A percentile compares a stretch with the other conserved stretches of the same genome.
Evolutionary conservation across 2,888 invertebrate species (phyloP).

Genomic region (Ichneumoninae sp.): DNA sequence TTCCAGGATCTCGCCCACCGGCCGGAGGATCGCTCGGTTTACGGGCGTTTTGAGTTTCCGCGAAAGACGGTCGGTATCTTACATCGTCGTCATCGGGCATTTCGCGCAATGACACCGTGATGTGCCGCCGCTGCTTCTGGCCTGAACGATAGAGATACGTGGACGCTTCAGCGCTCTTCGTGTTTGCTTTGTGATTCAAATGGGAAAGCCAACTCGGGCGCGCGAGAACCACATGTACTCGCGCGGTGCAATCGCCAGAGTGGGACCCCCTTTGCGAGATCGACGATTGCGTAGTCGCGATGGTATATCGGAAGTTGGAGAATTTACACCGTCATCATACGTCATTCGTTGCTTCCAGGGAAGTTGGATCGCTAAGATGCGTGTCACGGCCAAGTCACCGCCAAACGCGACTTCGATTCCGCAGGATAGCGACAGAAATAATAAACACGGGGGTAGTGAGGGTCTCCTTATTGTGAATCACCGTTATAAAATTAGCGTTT

Average conservation of each 20-base stretch:
- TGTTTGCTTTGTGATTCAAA: slow-evolving; percentile 78
- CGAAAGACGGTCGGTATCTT: slow-evolving; percentile 69
- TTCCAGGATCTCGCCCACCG: slow-evolving; percentile 68
- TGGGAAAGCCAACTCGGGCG: slow-evolving; percentile 70
- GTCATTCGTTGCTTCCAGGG: slow-evolving; percentile 17
- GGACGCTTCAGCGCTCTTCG: slow-evolving; percentile 29
- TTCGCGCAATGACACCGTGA: slow-evolving; percentile 43
- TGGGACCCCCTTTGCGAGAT: slow-evolving; percentile 1
- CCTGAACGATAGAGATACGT: slow-evolving; percentile 37
- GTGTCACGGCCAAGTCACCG: neutral
- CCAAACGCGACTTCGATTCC: neutral
- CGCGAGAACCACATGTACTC: neutral
- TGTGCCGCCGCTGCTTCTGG: neutral
- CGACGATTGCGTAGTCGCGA: slow-evolving; percentile 29
- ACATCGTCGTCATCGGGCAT: slow-evolving; percentile 56
- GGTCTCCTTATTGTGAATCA: neutral
- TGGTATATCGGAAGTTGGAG: slow-evolving; percentile 19
- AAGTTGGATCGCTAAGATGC: slow-evolving; percentile 29
- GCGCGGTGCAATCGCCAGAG: slow-evolving; percentile 25
- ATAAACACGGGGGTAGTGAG: neutral
- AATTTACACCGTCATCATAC: slow-evolving; percentile 16
- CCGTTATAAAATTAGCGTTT: no score
- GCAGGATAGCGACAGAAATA: neutral
- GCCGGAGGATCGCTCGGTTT: slow-evolving; percentile 24
- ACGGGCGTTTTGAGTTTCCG: slow-evolving; percentile 68